Percentiles rank a stretch among this genome's conserved stretches.
Conservation (phyloP, 2,797 vertebrate genomes). For the Yasuhikotakia modesta region DNA sequence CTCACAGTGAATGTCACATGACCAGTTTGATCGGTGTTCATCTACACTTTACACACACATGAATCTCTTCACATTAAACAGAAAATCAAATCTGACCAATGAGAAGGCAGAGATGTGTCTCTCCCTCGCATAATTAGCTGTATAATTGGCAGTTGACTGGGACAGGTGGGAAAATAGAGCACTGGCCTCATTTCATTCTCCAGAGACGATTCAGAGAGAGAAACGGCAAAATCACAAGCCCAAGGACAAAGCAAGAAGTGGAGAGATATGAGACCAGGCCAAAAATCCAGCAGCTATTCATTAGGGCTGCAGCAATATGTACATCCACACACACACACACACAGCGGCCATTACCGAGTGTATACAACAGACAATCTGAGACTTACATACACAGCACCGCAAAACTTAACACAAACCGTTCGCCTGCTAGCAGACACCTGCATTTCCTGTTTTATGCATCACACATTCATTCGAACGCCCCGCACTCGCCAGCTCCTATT, state of each 20-base stretch:
- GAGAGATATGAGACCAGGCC: conserved; percentile 16
- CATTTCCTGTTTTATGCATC: background rate
- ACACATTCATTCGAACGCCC: background rate
- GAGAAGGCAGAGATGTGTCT: conserved; percentile 38
- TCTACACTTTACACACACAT: background rate
- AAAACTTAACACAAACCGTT: background rate
- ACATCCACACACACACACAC: background rate
- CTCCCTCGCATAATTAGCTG: conserved; percentile 30
- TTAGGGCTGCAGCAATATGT: background rate
- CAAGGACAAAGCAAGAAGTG: conserved; percentile 61
- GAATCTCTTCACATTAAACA: conserved; percentile 1
- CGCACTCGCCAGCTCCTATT: background rate
- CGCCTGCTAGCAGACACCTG: background rate
- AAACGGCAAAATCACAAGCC: conserved; percentile 34
- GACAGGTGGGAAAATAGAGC: conserved; percentile 46
- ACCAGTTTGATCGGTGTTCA: background rate
- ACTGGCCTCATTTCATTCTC: conserved; percentile 48
- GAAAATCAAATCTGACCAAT: conserved; percentile 26
- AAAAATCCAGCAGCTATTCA: conserved; percentile 21
- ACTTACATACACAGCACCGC: background rate
- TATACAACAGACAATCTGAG: background rate
- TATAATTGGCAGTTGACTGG: conserved; percentile 48
- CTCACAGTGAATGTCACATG: background rate
- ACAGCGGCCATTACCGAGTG: background rate
- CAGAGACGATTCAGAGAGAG: conserved; percentile 32